These are phyloP conservation scores for Vulpes ferrilata DNA, from an alignment of 2,113 vertebrate species.

Conservation along the genomic window DNA sequence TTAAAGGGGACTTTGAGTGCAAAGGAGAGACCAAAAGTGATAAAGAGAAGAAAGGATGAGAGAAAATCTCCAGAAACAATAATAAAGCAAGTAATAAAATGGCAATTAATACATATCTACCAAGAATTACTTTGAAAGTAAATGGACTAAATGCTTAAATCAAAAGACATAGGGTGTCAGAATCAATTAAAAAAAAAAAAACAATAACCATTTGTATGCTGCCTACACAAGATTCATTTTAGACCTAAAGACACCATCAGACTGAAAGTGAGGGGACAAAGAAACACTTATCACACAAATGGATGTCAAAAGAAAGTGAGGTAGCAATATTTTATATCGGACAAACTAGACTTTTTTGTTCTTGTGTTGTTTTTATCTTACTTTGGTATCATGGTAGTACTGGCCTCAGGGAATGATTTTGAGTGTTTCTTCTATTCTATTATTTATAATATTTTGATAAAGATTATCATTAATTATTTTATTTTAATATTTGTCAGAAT, in stretches of 20 bases:
- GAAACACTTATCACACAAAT: neutral
- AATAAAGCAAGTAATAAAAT: neutral
- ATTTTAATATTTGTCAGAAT: neutral
- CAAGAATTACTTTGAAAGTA: neutral
- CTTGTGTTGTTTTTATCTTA: neutral
- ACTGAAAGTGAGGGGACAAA: neutral
- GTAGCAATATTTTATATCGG: neutral
- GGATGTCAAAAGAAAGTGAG: neutral
- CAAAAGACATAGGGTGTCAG: neutral
- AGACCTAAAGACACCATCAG: neutral
- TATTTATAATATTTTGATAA: neutral
- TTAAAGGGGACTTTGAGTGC: neutral
- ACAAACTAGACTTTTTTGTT: neutral
- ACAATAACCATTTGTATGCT: neutral
- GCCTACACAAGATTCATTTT: neutral
- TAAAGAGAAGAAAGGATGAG: neutral
- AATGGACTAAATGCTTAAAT: neutral
- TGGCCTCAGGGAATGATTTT: neutral
- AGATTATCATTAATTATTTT: neutral
- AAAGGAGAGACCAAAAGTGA: neutral
- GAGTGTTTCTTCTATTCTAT: neutral
- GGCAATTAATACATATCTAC: neutral
- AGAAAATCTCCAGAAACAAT: neutral
- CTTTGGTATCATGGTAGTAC: neutral
- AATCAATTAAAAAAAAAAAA: neutral